Percentiles rank a stretch among this genome's conserved stretches.
phyloP scores from a whole-genome alignment of 1,140 invertebrate species.

The Conus ventricosus region DNA sequence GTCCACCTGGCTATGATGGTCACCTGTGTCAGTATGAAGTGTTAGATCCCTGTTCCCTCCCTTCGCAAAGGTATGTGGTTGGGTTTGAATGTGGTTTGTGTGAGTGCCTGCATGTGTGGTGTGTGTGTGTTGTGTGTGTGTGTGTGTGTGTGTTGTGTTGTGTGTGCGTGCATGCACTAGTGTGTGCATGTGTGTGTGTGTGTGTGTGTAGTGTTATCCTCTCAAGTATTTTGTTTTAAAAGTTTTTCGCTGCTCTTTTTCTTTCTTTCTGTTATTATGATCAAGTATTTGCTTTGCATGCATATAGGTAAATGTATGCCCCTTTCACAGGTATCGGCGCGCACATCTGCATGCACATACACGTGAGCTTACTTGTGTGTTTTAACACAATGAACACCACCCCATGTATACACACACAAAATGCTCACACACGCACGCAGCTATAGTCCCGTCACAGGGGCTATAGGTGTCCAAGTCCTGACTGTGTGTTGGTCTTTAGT shows the following conservation, averaged over 20 bases:
- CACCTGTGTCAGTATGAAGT: slow-evolving; percentile 58
- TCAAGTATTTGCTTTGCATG: neutral
- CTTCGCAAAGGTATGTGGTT: slow-evolving; percentile 55
- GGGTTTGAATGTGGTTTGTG: neutral
- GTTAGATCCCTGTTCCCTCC: slow-evolving; percentile 57
- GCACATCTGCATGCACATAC: neutral
- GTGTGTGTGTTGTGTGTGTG: slow-evolving; percentile 13
- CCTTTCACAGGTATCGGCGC: neutral
- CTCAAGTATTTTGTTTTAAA: neutral
- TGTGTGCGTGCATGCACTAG: no score
- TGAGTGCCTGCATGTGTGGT: slow-evolving; percentile 9
- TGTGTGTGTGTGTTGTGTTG: neutral
- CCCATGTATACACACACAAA: neutral
- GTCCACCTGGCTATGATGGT: slow-evolving; percentile 64
- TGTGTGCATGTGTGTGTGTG: neutral
- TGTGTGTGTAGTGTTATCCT: neutral
- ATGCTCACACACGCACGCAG: no score
- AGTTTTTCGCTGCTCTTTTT: neutral
- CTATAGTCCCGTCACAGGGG: no score
- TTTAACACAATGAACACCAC: neutral
- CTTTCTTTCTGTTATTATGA: neutral
- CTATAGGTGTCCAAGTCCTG: no score
- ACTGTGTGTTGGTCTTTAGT: no score
- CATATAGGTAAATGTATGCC: neutral
- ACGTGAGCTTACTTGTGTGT: neutral